Evolutionary conservation across 2,888 invertebrate genomes (phyloP), one percentile per base, ranked within the genome.

Genomic region (Ariolimax columbianus): DNA sequence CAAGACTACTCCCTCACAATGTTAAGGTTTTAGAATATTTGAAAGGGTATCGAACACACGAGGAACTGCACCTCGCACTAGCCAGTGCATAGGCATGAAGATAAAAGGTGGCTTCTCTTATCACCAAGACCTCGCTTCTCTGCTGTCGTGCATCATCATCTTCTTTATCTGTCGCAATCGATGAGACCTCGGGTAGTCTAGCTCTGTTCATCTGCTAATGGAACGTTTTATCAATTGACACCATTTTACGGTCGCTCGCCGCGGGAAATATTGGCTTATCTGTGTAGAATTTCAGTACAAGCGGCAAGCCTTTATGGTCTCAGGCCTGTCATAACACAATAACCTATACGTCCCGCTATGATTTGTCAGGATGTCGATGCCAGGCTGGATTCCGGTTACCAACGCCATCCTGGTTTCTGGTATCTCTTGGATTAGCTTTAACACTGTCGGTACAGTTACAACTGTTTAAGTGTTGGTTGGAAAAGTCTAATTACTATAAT

Each of bases 151-250:
- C 30, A 79, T 66, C 78, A 26, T 63, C 40, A 30, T 55, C 55
- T n/a, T 55, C 55, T 63, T 66, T 26, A 63, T 79, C 78, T 23
- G 40, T 3, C n/a, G 1, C 63, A 55, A 77, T 79, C 78, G 40
- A 79, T 79, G 55, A 40, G 40, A 40, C 4, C 40, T n/a, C 36
- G 26, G 38, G 30, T 38, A 79, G 66, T 63, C 78, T 79, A 66
- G 40, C 78, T 30, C 26, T 26, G 63, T 66, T 79, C 78, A 79
- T 79, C 78, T 33, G 78, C 78, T 79, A 79, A 79, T 79, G 78
- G 78, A 79, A 66, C 78, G 14, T 19, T 79, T 79, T 36, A 79
- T 66, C 78, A 79, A 63, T 79, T 79, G 55, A 79, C 66, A 79
- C 78, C 78, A 63, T 66, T 63, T 63, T 63, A 59, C n/a, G 26